Conservation (phyloP, 2,888 invertebrate genomes). For the Patella caerulea region DNA sequence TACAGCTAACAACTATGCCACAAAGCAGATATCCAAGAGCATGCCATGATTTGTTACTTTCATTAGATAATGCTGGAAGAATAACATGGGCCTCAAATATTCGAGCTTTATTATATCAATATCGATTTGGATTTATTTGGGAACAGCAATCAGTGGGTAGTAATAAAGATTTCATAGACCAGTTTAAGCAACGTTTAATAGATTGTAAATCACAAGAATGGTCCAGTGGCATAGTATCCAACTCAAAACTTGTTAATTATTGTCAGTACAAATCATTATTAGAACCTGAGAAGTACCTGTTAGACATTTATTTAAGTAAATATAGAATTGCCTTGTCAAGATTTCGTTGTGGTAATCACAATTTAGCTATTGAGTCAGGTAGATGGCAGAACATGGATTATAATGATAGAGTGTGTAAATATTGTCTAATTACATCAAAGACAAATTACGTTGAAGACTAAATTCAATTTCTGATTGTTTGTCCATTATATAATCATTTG, state of each 20-base stretch:
- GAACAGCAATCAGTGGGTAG: not conserved
- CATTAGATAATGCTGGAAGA: not conserved
- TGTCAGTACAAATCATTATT: not conserved
- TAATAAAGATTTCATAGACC: not conserved
- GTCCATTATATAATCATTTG: too few species aligned
- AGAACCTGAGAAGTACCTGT: not conserved
- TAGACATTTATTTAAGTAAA: not conserved
- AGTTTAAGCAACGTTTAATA: not conserved
- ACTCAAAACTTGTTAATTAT: not conserved
- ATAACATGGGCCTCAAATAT: not conserved
- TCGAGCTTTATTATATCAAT: not conserved
- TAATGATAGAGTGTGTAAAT: too few species aligned
- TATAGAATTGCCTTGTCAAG: not conserved
- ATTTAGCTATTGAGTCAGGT: not conserved
- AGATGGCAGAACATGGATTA: not conserved
- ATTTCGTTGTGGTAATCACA: not conserved
- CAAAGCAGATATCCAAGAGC: not conserved
- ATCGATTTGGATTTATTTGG: not conserved
- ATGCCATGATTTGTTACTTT: not conserved
- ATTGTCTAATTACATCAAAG: too few species aligned
- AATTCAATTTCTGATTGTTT: too few species aligned
- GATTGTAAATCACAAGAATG: not conserved
- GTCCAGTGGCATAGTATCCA: not conserved
- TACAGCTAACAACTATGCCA: not conserved
- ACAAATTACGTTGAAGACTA: too few species aligned